Evolutionary conservation across 2,888 invertebrate genomes (phyloP), one percentile per base, ranked within the genome.

Genomic region (Brachynemurus nebulosus): DNA sequence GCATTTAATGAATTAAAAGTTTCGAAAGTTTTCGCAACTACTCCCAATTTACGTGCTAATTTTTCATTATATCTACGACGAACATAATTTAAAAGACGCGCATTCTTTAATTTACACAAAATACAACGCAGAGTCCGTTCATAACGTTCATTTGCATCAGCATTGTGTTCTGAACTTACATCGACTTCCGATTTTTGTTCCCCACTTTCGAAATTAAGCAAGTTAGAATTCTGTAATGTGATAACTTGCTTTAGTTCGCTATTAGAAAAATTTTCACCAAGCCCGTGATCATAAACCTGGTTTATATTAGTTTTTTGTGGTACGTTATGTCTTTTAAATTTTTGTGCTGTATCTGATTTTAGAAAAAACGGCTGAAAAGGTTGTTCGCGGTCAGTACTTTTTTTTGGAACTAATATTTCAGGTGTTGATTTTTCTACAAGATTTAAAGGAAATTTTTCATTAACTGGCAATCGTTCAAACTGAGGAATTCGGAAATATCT

Each of bases 401-500:
- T 17, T 12, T 20, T 23, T 18, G 44, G 37, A 3, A 44, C 5
- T 18, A 27, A 14, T 37, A 44, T 30, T 37, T 44, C 44, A 4
- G 34, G 42, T 19, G 16, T 34, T 19, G 19, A 19, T 7, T 34
- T 19, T 33, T 37, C 20, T 5, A 20, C 12, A 7, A 20, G 8
- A 21, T 41, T 19, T 19, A 14, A 14, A 20, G 42, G 42, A 17
- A 35, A 16, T 20, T 33, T 20, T 34, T 42, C 34, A 20, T 42
- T 14, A 9, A 42, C 11, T 8, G 19, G 14, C 11, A 42, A 11
- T 35, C 17, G 19, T 17, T 37, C 37, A 38, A 44, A 44, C 14
- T 44, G 23, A 11, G 44, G 44, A n/a, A 44, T 44, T 17, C 34
- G 30, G 27, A 44, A 44, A 23, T 38, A 44, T 38, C 19, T 44